Evolutionary conservation across 2,888 invertebrate species (phyloP).

Genomic region (Lepeophtheirus nordmannii): DNA sequence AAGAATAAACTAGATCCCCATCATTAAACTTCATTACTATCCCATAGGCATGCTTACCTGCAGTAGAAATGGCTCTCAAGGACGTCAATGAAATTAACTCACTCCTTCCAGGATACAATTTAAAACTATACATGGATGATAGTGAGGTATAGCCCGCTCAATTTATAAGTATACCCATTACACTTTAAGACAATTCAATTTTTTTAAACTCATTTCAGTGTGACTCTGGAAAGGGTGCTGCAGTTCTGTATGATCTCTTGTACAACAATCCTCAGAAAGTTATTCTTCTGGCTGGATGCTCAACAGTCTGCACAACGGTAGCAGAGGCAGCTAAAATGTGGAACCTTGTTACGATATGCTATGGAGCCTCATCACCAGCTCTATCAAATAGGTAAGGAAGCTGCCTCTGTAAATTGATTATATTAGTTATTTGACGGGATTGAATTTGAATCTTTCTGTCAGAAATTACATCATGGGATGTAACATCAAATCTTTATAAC

Average conservation of each 20-base stretch:
- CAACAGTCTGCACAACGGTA: slow-evolving; percentile 95
- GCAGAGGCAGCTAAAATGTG: slow-evolving; percentile 99
- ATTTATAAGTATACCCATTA: not conserved
- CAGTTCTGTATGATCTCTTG: slow-evolving; percentile 93
- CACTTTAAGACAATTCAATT: not conserved
- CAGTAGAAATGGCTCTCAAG: slow-evolving; percentile 84
- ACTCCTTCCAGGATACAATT: slow-evolving; percentile 73
- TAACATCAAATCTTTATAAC: too few species aligned
- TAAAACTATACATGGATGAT: slow-evolving; percentile 84
- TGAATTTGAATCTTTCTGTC: too few species aligned
- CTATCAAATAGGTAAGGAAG: slow-evolving; percentile 69
- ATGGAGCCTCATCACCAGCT: slow-evolving; percentile 96
- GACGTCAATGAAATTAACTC: slow-evolving; percentile 81
- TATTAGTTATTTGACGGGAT: too few species aligned
- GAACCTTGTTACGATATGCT: slow-evolving; percentile 98
- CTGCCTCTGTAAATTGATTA: not conserved
- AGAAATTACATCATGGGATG: too few species aligned
- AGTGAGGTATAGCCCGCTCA: slow-evolving; percentile 77
- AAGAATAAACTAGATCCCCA: not conserved
- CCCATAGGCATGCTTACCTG: slow-evolving; percentile 76
- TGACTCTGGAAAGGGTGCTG: slow-evolving; percentile 91
- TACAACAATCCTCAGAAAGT: slow-evolving; percentile 89
- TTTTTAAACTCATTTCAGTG: slow-evolving; percentile 52
- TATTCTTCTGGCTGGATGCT: slow-evolving; percentile 87
- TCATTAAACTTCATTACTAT: not conserved